Percentiles rank a stretch among this genome's conserved stretches.
Evolutionary conservation across 2,888 invertebrate species (phyloP).

Genomic region (Oxystoma pomonae): DNA sequence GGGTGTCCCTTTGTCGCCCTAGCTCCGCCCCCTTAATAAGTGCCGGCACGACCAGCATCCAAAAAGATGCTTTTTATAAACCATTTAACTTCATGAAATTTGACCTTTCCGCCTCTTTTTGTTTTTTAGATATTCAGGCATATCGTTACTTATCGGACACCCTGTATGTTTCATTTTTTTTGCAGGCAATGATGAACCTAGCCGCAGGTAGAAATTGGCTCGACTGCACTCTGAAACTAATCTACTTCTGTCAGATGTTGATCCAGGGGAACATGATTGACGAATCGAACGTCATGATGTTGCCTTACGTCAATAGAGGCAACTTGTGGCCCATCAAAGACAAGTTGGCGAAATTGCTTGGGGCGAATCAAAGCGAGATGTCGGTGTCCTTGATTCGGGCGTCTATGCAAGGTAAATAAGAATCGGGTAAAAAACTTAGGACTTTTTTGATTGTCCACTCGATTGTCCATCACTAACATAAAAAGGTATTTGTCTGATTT

Average conservation of each 20-base stretch:
- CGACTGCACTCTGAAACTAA: conserved; percentile 70
- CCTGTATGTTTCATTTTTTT: conserved; percentile 25
- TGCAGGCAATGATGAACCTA: conserved; percentile 93
- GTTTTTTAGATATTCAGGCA: too few relatives aligned
- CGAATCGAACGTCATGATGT: conserved; percentile 67
- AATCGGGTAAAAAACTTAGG: conserved; percentile 18
- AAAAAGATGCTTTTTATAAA: too few relatives aligned
- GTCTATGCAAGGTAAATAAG: conserved; percentile 18
- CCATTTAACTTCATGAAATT: too few relatives aligned
- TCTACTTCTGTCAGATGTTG: conserved; percentile 81
- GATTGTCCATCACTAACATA: too few relatives aligned
- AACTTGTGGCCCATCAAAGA: conserved; percentile 58
- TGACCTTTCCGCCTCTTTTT: too few relatives aligned
- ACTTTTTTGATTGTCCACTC: conserved; percentile 34
- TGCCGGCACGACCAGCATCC: too few relatives aligned
- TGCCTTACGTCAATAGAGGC: conserved; percentile 70
- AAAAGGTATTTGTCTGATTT: too few relatives aligned
- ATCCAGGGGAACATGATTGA: conserved; percentile 88
- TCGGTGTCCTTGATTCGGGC: conserved; percentile 18
- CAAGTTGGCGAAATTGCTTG: conserved; percentile 39
- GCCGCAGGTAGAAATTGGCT: conserved; percentile 90
- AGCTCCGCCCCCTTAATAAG: too few relatives aligned
- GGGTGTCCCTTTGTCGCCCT: too few relatives aligned
- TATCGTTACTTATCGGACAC: too few relatives aligned
- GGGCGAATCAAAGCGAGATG: conserved; percentile 9